phyloP scores from a whole-genome alignment of 2,888 invertebrate species.

The Dugesia japonica region DNA sequence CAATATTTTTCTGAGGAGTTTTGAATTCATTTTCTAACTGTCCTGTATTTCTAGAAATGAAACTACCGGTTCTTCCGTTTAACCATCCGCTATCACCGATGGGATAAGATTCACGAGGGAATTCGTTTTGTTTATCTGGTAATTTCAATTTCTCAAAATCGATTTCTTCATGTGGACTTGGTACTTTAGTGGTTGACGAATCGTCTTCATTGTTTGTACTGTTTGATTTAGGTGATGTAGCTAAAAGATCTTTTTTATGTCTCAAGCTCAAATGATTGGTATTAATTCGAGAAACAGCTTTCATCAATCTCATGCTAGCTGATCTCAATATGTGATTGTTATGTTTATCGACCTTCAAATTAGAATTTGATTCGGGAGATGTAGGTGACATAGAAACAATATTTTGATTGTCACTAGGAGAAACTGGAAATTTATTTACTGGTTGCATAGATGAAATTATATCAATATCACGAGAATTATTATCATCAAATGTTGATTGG shows the following conservation, averaged over 20 bases:
- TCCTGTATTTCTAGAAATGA: neutral
- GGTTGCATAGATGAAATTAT: too few species aligned
- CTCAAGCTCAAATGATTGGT: neutral
- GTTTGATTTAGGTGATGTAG: neutral
- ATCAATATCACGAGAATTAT: neutral
- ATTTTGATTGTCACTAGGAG: too few species aligned
- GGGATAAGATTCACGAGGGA: neutral
- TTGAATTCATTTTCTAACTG: neutral
- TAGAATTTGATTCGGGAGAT: neutral
- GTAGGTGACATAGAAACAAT: too few species aligned
- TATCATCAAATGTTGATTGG: neutral
- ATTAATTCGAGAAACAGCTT: slow-evolving; percentile 25
- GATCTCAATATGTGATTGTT: slow-evolving; percentile 5
- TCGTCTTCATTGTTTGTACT: neutral
- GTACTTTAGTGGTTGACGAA: neutral
- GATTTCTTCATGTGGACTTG: neutral
- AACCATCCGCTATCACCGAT: slow-evolving; percentile 17
- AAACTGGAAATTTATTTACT: too few species aligned
- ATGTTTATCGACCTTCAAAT: neutral
- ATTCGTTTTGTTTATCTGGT: neutral
- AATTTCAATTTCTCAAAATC: neutral
- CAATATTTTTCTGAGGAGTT: neutral
- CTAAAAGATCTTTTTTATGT: neutral
- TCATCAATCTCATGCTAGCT: slow-evolving; percentile 30
- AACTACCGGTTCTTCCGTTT: slow-evolving; percentile 17